A percentile compares a stretch with the other conserved stretches of the same genome.
These are phyloP conservation scores for Agelastica alni DNA, from an alignment of 2,888 invertebrate genomes.

Conservation along the genomic window DNA sequence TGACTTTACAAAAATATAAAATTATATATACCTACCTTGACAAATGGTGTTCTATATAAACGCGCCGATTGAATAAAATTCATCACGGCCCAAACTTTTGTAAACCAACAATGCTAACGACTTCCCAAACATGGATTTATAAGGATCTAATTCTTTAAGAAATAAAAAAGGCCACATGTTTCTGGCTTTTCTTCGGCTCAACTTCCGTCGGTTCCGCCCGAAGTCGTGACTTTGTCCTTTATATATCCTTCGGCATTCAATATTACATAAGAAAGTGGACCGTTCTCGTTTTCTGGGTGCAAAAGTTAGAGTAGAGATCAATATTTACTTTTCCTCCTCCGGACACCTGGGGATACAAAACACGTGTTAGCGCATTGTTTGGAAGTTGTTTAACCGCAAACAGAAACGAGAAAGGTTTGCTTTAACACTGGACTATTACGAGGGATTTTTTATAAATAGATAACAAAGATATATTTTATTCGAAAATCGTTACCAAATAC, in stretches of 20 bases:
- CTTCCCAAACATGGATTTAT: conserved; percentile 29
- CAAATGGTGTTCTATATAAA: no score
- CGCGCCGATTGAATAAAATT: not conserved
- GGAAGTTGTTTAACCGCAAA: not conserved
- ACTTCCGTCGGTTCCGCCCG: conserved; percentile 11
- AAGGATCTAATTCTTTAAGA: conserved; percentile 22
- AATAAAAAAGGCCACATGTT: conserved; percentile 23
- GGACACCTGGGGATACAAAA: conserved; percentile 9
- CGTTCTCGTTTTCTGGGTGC: conserved; percentile 5
- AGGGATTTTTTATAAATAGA: no score
- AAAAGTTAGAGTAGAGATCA: conserved; percentile 7
- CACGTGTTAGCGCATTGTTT: conserved; percentile 8
- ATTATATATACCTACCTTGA: no score
- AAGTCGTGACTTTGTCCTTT: not conserved
- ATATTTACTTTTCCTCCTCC: conserved; percentile 7
- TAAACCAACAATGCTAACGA: conserved; percentile 28
- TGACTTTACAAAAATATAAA: no score
- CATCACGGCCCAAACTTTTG: conserved; percentile 1
- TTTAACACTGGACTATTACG: no score
- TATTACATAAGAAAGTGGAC: not conserved
- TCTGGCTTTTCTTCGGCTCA: conserved; percentile 12
- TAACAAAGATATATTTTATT: no score
- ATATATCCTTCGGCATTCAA: conserved; percentile 1
- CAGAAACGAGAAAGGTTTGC: no score
- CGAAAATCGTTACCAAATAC: no score